Conservation (phyloP, 35 echinoderm and acorn worm species). For the Apostichopus parvimensis region DNA sequence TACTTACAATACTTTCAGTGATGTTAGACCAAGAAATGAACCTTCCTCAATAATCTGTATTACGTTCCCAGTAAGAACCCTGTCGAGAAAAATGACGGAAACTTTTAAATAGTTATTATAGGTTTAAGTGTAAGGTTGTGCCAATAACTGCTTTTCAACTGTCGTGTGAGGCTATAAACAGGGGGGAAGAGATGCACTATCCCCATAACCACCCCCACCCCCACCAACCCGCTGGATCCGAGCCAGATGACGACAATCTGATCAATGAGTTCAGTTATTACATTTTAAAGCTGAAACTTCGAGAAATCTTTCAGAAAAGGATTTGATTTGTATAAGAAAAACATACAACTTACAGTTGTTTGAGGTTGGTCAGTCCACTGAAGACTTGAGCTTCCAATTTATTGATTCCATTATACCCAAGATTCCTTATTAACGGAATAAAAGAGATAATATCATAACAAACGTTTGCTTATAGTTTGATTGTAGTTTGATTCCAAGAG, state of each 20-base stretch:
- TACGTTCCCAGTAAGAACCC: not conserved
- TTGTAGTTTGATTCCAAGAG: too few species aligned
- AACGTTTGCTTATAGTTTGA: too few species aligned
- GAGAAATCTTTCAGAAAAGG: not conserved
- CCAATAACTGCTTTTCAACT: too few species aligned
- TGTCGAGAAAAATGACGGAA: not conserved
- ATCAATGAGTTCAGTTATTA: too few species aligned
- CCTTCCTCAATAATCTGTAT: slow-evolving; percentile 13
- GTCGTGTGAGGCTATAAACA: too few species aligned
- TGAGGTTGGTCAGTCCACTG: not conserved
- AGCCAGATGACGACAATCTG: too few species aligned
- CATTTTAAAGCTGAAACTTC: too few species aligned
- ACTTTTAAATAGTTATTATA: not conserved
- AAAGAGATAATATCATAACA: not conserved
- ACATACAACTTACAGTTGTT: slow-evolving; percentile 28
- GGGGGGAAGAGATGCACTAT: too few species aligned
- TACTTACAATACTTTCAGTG: slow-evolving; percentile 4
- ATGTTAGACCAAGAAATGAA: slow-evolving; percentile 5
- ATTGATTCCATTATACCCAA: slow-evolving; percentile 25
- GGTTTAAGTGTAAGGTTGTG: too few species aligned
- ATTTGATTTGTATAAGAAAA: not conserved
- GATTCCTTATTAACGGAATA: not conserved
- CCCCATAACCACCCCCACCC: too few species aligned
- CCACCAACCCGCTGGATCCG: too few species aligned
- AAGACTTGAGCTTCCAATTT: not conserved